Evolutionary conservation across 1,140 invertebrate species (phyloP), one percentile per base, ranked within the genome.

Genomic region (Drosophila lowei): DNA sequence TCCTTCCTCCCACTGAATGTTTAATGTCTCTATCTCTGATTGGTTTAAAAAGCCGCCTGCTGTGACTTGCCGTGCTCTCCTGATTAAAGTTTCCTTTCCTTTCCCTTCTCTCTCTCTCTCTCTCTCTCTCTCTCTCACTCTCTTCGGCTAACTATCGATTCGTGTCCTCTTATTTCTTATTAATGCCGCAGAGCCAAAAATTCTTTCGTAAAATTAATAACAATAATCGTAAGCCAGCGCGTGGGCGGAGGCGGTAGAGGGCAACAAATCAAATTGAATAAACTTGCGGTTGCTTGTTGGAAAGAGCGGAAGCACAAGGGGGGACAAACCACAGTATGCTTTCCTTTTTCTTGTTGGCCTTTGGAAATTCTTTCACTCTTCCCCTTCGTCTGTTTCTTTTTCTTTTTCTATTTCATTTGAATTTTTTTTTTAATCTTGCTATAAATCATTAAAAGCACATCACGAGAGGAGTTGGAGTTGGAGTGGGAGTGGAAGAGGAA

Each of bases 151-250:
- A 18, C 5, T 56, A 61, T 52, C 46, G 76, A 74, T 79, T 56
- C 47, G 60, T 38, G 55, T 52, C n/a, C 54, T 25, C 67, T 76
- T 73, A 81, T 77, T 81, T 73, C 67, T 72, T 77, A 80, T 80
- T 80, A 83, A 81, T 81, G 73, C 55, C 68, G 46, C 42, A 67
- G 58, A 46, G 47, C 42, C 57, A 13, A 66, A 77, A 78, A 81
- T 81, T 83, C 79, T 77, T 81, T 70, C 15, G 46, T 65, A 81
- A 83, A 78, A 83, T 77, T 81, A 81, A 81, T 81, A 81, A 81
- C 64, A 81, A 83, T 73, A 71, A 78, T 81, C 66, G 66, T 68
- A 52, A 80, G 66, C 30, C 34, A 41, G 18, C 18, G 58, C 50
- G 21, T 38, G 53, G 52, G 11, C 25, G 23, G 21, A 21, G 65